phyloP scores from a whole-genome alignment of 2,888 invertebrate species.

The Polia nebulosa region DNA sequence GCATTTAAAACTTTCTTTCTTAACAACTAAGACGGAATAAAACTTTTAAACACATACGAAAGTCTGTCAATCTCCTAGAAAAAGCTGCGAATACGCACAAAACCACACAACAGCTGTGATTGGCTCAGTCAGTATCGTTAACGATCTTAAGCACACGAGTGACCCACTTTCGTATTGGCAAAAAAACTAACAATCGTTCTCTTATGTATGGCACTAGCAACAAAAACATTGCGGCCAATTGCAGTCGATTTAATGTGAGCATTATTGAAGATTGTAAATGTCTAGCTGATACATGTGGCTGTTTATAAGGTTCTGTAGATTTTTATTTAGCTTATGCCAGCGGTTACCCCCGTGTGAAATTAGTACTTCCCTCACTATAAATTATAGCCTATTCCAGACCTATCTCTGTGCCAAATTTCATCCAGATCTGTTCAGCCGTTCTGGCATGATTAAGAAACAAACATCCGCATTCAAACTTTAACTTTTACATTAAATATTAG shows the following conservation, averaged over 20 bases:
- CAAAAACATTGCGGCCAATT: constrained; percentile 66
- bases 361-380: too few relatives aligned
- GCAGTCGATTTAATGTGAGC: constrained; percentile 58
- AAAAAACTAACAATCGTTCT: constrained; percentile 73
- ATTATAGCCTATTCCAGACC: too few relatives aligned
- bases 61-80: constrained; percentile 35
- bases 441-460: too few relatives aligned
- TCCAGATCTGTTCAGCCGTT: too few relatives aligned
- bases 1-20: not conserved
- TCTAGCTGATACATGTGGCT: constrained; percentile 24
- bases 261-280: constrained; percentile 60
- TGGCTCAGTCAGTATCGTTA: constrained; percentile 72
- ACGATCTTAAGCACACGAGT: constrained; percentile 72
- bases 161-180: constrained; percentile 74
- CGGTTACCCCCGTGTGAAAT: too few relatives aligned
- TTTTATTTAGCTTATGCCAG: too few relatives aligned
- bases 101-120: constrained; percentile 65
- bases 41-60: constrained; percentile 18
- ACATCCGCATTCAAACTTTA: too few relatives aligned
- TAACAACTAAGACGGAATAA: not conserved
- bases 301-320: constrained; percentile 25
- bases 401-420: too few relatives aligned
- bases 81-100: constrained; percentile 50
- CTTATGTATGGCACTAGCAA: constrained; percentile 61
- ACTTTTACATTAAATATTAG: too few relatives aligned